These are phyloP conservation scores for Cyclophora albipunctata DNA, from an alignment of 2,888 invertebrate species.

Conservation along the genomic window DNA sequence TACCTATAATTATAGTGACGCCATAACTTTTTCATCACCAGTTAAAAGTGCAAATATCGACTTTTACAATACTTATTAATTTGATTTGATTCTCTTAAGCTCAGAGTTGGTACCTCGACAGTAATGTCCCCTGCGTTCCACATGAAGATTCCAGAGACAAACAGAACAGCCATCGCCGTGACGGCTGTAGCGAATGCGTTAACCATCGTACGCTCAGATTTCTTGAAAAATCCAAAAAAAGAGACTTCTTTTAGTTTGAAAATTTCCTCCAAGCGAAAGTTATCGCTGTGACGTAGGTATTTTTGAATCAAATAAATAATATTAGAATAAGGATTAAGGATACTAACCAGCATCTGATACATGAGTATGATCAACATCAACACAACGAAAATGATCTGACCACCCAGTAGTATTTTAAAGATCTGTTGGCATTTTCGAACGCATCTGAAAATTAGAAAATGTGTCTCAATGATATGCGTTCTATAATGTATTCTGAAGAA, in stretches of 20 bases:
- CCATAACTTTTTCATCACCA: too few species aligned
- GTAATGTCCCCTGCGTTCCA: slow-evolving; percentile 43
- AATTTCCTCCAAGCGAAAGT: too few species aligned
- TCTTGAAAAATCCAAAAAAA: slow-evolving; percentile 14
- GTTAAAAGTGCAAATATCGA: too few species aligned
- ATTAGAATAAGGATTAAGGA: too few species aligned
- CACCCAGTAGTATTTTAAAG: slow-evolving; percentile 31
- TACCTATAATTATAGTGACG: too few species aligned
- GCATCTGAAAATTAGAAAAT: slow-evolving; percentile 28
- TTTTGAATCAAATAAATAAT: too few species aligned
- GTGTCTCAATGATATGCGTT: neutral
- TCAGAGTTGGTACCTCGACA: slow-evolving; percentile 25
- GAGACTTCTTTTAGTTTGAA: too few species aligned
- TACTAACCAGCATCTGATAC: slow-evolving; percentile 30
- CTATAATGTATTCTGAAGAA: neutral
- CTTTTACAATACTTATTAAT: too few species aligned
- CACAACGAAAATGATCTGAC: slow-evolving; percentile 31
- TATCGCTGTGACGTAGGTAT: too few species aligned
- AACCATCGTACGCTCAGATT: slow-evolving; percentile 27
- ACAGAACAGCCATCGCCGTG: slow-evolving; percentile 22
- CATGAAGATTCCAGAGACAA: slow-evolving; percentile 33
- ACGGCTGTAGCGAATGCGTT: slow-evolving; percentile 17
- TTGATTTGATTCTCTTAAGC: too few species aligned
- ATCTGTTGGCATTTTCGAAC: slow-evolving; percentile 23
- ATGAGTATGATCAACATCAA: slow-evolving; percentile 24